Conservation (phyloP, 2,797 vertebrate species). For the Muraenolepis orangiensis region DNA sequence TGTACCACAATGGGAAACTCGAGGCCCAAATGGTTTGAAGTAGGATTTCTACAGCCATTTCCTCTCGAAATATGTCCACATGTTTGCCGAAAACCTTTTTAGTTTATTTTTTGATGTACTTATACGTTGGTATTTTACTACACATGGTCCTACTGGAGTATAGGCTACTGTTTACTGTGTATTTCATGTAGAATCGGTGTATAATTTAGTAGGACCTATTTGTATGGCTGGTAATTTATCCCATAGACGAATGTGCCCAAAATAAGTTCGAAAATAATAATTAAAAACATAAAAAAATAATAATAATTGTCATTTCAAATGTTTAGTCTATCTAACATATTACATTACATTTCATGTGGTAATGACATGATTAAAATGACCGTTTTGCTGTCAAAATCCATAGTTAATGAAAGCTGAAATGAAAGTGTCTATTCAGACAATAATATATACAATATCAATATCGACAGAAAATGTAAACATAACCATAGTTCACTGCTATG, state of each 20-base stretch:
- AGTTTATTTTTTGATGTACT: background rate
- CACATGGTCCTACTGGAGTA: background rate
- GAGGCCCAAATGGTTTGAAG: background rate
- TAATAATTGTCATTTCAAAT: background rate
- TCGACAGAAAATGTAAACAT: background rate
- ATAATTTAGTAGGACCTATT: background rate
- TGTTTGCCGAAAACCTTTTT: conserved; percentile 1
- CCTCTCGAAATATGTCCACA: background rate
- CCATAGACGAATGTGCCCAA: background rate
- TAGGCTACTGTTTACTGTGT: background rate
- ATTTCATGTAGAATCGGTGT: background rate
- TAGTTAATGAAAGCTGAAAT: background rate
- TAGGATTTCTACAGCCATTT: background rate
- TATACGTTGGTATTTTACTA: background rate
- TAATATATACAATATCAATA: background rate
- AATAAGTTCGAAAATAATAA: background rate
- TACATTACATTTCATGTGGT: too few relatives aligned
- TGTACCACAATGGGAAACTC: background rate
- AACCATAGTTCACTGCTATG: background rate
- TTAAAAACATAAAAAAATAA: background rate
- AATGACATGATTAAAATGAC: background rate
- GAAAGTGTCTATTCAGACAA: background rate
- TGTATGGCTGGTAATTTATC: background rate
- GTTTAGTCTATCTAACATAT: background rate
- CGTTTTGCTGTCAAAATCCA: background rate